Evolutionary conservation across 2,888 invertebrate genomes (phyloP).

Genomic region (Leistus spinibarbis): DNA sequence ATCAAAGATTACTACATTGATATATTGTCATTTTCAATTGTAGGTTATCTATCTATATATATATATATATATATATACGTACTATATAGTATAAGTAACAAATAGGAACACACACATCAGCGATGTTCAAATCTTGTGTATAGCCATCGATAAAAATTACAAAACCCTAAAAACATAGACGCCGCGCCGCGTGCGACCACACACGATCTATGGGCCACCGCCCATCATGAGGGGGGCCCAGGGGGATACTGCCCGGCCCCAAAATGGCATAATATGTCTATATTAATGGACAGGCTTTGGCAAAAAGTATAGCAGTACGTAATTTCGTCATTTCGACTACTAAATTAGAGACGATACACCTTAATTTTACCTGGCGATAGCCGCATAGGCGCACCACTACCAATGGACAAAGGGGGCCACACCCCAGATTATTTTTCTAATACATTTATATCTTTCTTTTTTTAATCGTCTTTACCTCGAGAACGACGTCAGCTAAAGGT

Average conservation of each 20-base stretch:
- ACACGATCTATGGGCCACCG: constrained; percentile 26
- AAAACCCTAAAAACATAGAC: constrained; percentile 22
- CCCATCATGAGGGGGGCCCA: neutral
- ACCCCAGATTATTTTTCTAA: too few relatives aligned
- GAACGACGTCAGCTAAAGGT: too few relatives aligned
- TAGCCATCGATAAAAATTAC: constrained; percentile 26
- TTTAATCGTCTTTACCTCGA: too few relatives aligned
- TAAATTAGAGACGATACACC: constrained; percentile 32
- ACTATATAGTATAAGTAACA: neutral
- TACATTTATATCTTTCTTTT: too few relatives aligned
- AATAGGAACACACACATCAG: neutral
- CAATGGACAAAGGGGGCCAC: too few relatives aligned
- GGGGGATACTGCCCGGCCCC: neutral
- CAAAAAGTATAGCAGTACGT: constrained; percentile 33
- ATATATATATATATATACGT: too few relatives aligned
- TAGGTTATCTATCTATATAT: neutral
- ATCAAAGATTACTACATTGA: neutral
- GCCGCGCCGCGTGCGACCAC: constrained; percentile 25
- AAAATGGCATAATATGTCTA: constrained; percentile 37
- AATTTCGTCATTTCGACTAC: constrained; percentile 35
- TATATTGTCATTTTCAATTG: neutral
- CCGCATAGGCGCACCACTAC: neutral
- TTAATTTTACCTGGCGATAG: constrained; percentile 26
- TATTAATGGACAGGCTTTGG: constrained; percentile 30
- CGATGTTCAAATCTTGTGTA: constrained; percentile 6